Percentiles rank a stretch among this genome's conserved stretches.
Evolutionary conservation across 2,797 vertebrate species (phyloP).

Genomic region (Lithobates pipiens): DNA sequence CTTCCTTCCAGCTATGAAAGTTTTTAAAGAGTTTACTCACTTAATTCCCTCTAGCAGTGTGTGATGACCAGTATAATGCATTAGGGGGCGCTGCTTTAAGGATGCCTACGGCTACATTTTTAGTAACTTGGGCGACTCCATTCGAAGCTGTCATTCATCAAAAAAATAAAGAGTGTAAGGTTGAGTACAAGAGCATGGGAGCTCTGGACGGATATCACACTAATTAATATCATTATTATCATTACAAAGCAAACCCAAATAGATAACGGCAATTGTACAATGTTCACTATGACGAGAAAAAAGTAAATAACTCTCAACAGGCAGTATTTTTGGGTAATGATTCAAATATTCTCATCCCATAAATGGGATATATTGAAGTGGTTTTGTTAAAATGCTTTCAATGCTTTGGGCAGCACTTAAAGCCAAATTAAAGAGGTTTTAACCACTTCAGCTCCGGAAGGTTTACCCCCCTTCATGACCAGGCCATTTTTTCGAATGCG

Average conservation of each 20-base stretch:
- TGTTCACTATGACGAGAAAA: too few relatives aligned
- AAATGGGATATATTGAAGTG: too few relatives aligned
- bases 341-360: too few relatives aligned
- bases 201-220: not conserved
- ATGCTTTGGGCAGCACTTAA: too few relatives aligned
- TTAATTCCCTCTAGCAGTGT: constrained; percentile 41
- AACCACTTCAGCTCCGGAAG: too few relatives aligned
- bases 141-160: constrained; percentile 46
- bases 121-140: constrained; percentile 39
- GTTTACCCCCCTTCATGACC: too few relatives aligned
- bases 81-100: constrained; percentile 53
- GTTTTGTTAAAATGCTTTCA: too few relatives aligned
- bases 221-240: not conserved
- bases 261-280: not conserved
- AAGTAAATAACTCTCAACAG: too few relatives aligned
- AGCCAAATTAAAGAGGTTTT: too few relatives aligned
- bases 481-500: too few relatives aligned
- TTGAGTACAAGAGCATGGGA: constrained; percentile 37
- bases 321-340: too few relatives aligned
- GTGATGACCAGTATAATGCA: constrained; percentile 48
- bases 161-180: constrained; percentile 22
- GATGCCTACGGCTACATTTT: constrained; percentile 56
- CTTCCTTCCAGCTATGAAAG: constrained; percentile 40
- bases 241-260: not conserved
- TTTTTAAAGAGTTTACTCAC: constrained; percentile 50